These are phyloP conservation scores for Oligia latruncula DNA, from an alignment of 2,888 invertebrate genomes.

Conservation along the genomic window DNA sequence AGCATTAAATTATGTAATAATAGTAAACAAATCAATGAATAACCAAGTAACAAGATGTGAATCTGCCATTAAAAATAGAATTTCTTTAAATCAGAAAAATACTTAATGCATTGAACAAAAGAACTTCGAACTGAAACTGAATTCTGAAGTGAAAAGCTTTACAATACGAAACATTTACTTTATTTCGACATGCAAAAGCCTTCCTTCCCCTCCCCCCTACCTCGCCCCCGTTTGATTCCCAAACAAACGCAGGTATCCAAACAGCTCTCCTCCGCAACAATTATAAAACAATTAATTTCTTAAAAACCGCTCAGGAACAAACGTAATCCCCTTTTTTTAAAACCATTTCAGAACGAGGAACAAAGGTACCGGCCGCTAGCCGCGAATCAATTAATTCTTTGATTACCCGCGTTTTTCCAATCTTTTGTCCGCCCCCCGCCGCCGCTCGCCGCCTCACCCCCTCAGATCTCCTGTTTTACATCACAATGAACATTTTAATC, in stretches of 20 bases:
- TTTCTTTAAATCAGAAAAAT: background rate
- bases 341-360: conserved; percentile 40
- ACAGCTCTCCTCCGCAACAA: conserved; percentile 47
- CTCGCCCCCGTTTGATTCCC: background rate
- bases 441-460: conserved; percentile 5
- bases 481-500: conserved; percentile 73
- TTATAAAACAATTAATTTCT: conserved; percentile 64
- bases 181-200: conserved; percentile 11
- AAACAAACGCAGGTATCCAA: conserved; percentile 42
- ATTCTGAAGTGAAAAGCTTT: background rate
- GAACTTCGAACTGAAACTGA: background rate
- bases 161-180: conserved; percentile 30
- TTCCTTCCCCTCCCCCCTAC: background rate
- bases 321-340: conserved; percentile 58
- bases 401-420: conserved; percentile 73
- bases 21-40: background rate
- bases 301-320: conserved; percentile 53
- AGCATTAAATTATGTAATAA: background rate
- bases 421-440: conserved; percentile 43
- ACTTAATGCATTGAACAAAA: background rate
- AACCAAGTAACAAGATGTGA: background rate
- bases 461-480: conserved; percentile 60
- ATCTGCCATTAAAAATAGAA: background rate
- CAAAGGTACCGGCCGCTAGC: conserved; percentile 60
- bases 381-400: conserved; percentile 77